A percentile compares a stretch with the other conserved stretches of the same genome.
These are phyloP conservation scores for Numida meleagris DNA, from an alignment of 2,113 vertebrate genomes.

Conservation along the genomic window DNA sequence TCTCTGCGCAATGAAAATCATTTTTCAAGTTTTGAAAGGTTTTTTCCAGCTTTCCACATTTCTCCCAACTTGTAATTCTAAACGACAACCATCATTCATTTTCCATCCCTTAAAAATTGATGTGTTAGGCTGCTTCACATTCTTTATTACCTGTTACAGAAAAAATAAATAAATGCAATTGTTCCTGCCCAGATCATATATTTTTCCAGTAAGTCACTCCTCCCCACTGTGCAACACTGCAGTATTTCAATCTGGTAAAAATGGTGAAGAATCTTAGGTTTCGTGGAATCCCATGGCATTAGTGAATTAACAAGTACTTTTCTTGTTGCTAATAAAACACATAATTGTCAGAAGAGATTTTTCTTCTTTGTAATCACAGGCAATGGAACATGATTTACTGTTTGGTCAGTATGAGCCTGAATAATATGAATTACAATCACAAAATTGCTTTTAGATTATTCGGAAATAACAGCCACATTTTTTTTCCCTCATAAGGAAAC, in stretches of 20 bases:
- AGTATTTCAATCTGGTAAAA: constrained; percentile 15
- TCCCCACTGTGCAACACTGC: not conserved
- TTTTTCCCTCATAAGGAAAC: not conserved
- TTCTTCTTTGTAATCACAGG: constrained; percentile 34
- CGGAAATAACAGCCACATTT: not conserved
- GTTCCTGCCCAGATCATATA: not conserved
- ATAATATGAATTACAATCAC: constrained; percentile 12
- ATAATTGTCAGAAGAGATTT: not conserved
- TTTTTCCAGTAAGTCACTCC: not conserved
- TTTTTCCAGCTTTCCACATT: not conserved
- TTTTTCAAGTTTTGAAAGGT: not conserved
- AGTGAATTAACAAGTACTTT: not conserved
- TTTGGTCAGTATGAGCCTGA: constrained; percentile 27
- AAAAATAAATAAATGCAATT: not conserved
- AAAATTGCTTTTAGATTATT: constrained; percentile 35
- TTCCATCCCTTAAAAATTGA: not conserved
- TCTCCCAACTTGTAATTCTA: not conserved
- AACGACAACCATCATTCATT: not conserved
- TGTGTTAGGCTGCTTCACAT: not conserved
- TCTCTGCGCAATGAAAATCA: not conserved
- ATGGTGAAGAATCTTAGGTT: not conserved
- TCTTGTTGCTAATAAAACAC: constrained; percentile 13
- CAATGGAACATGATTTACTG: constrained; percentile 40
- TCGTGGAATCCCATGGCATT: not conserved
- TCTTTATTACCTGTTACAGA: not conserved